Percentiles rank a stretch among this genome's conserved stretches.
Conservation (phyloP, 1,140 invertebrate genomes). For the Semibalanus balanoides region DNA sequence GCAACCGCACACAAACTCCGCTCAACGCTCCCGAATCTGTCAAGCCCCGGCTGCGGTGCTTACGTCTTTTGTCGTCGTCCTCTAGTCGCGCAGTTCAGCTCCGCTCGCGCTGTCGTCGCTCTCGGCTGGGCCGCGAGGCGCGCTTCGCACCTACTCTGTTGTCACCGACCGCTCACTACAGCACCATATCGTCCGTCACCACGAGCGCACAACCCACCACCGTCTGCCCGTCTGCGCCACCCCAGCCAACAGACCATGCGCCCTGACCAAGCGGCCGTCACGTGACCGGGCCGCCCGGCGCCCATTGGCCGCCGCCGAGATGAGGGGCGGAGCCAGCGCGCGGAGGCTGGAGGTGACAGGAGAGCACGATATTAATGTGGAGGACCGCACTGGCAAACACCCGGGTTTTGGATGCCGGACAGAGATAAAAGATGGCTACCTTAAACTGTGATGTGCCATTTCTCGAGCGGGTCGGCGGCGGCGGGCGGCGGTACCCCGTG, state of each 20-base stretch:
- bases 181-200: no score
- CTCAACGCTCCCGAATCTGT: no score
- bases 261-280: not conserved
- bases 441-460: constrained; percentile 2
- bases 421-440: not conserved
- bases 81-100: no score
- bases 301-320: not conserved
- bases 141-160: no score
- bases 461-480: not conserved
- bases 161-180: no score
- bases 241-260: no score
- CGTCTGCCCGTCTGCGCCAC: not conserved
- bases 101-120: no score
- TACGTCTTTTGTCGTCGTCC: no score
- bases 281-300: not conserved
- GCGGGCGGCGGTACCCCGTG: no score
- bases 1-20: no score
- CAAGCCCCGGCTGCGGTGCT: no score
- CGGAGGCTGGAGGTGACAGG: not conserved
- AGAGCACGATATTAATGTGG: not conserved
- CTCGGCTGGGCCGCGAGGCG: no score
- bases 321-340: not conserved
- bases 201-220: not conserved
- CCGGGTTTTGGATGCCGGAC: not conserved
- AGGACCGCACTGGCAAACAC: not conserved